Conservation (phyloP, 2,888 invertebrate genomes). For the Xanthorhoe designata region DNA sequence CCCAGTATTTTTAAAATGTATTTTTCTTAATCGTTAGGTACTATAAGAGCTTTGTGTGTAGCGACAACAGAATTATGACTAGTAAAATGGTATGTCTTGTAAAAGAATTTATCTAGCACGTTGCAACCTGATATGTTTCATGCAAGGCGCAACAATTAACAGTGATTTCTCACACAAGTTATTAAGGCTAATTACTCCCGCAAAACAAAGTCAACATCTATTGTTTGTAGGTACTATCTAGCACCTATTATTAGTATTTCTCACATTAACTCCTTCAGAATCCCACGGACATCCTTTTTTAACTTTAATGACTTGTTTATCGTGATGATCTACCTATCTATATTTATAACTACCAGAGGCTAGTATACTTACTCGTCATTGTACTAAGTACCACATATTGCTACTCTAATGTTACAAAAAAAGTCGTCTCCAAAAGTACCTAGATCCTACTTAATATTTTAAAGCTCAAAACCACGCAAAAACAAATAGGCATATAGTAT, state of each 20-base stretch:
- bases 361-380: too few relatives aligned
- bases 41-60: too few relatives aligned
- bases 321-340: conserved; percentile 9
- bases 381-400: too few relatives aligned
- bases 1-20: too few relatives aligned
- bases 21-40: too few relatives aligned
- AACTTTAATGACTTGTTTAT: background rate
- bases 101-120: background rate
- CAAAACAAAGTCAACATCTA: conserved; percentile 23
- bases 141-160: background rate
- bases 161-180: conserved; percentile 20
- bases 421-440: too few relatives aligned
- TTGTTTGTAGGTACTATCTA: conserved; percentile 24
- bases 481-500: too few relatives aligned
- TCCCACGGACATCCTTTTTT: conserved; percentile 25
- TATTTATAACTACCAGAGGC: background rate
- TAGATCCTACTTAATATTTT: too few relatives aligned
- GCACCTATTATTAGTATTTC: conserved; percentile 21
- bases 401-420: too few relatives aligned
- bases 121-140: background rate
- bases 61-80: too few relatives aligned
- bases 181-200: conserved; percentile 12
- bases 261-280: conserved; percentile 19
- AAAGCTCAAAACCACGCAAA: too few relatives aligned
- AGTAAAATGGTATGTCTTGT: too few relatives aligned